These are phyloP conservation scores for Bugula neritina DNA, from an alignment of 2,888 invertebrate species.

Conservation along the genomic window DNA sequence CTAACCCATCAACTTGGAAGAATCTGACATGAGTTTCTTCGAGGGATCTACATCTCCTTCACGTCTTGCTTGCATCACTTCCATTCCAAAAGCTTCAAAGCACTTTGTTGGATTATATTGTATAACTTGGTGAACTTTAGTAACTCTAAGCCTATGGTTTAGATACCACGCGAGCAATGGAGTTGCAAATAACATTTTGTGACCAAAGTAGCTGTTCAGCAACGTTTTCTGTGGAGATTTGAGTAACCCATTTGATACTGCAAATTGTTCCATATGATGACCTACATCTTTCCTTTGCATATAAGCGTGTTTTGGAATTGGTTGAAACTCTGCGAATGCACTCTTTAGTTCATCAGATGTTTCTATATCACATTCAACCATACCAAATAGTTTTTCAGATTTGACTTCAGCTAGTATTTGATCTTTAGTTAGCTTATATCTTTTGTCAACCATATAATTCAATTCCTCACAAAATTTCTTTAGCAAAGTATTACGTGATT, in stretches of 20 bases:
- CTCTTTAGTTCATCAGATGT: neutral
- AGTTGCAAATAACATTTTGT: constrained; percentile 28
- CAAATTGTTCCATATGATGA: constrained; percentile 23
- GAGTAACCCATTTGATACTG: neutral
- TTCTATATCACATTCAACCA: constrained; percentile 24
- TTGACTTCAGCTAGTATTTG: constrained; percentile 1
- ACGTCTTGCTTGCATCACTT: neutral
- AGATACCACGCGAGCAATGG: constrained; percentile 29
- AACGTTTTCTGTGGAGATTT: neutral
- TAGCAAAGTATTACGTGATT: neutral
- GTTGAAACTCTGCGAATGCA: constrained; percentile 3
- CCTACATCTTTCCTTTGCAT: constrained; percentile 15
- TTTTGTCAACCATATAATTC: neutral
- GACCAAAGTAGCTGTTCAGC: constrained; percentile 8
- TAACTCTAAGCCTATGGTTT: constrained; percentile 28
- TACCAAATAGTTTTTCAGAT: constrained; percentile 11
- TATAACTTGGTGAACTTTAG: constrained; percentile 28
- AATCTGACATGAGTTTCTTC: neutral
- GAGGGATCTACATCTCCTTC: constrained; percentile 8
- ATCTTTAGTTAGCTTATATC: neutral
- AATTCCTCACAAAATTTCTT: neutral
- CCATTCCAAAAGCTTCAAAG: neutral
- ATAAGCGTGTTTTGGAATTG: constrained; percentile 9
- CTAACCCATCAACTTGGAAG: neutral
- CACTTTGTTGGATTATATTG: constrained; percentile 26